These are phyloP conservation scores for Andrena haemorrhoa DNA, from an alignment of 2,888 invertebrate genomes.

Conservation along the genomic window DNA sequence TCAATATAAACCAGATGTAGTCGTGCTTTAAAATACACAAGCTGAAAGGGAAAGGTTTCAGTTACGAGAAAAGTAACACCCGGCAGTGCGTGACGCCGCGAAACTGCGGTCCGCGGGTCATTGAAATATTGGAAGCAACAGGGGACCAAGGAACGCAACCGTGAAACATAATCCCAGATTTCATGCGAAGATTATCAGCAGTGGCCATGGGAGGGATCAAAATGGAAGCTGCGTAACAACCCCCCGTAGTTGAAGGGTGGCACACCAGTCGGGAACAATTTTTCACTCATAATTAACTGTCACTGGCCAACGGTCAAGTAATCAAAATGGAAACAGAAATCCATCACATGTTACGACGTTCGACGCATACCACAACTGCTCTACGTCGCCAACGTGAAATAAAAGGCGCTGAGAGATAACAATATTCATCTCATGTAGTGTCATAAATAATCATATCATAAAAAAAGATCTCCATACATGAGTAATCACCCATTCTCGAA, in stretches of 20 bases:
- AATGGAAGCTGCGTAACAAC: conserved; percentile 41
- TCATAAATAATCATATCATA: not conserved
- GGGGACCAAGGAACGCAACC: conserved; percentile 42
- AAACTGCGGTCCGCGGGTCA: not conserved
- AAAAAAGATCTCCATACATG: too few relatives aligned
- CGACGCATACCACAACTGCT: not conserved
- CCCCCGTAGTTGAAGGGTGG: conserved; percentile 27
- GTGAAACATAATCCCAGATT: conserved; percentile 59
- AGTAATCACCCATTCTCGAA: not conserved
- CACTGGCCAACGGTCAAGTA: conserved; percentile 46
- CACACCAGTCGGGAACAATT: conserved; percentile 46
- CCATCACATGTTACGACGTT: conserved; percentile 30
- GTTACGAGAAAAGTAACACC: not conserved
- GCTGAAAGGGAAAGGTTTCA: not conserved
- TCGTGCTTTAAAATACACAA: too few relatives aligned
- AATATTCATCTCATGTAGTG: not conserved
- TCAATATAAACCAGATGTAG: too few relatives aligned
- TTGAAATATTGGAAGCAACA: conserved; percentile 36
- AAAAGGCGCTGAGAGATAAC: not conserved
- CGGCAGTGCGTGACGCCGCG: not conserved
- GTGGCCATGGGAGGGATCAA: conserved; percentile 35
- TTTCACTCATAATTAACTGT: conserved; percentile 73
- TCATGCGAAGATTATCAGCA: conserved; percentile 58
- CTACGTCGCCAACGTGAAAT: not conserved
- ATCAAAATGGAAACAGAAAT: conserved; percentile 50